phyloP scores from a whole-genome alignment of 2,888 invertebrate species.

The Abscondita cerata region DNA sequence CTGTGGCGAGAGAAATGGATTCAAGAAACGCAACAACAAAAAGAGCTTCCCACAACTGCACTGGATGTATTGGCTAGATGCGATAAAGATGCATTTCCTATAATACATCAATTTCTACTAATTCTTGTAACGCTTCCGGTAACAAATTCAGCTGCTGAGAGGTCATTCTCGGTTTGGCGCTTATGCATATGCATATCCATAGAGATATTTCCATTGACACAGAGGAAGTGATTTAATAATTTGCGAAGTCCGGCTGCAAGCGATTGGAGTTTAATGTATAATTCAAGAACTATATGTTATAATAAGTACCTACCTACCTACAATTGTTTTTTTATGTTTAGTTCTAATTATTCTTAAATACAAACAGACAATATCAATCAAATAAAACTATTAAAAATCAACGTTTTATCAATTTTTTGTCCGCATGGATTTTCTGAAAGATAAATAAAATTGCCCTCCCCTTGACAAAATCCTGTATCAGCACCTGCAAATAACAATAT shows the following conservation, averaged over 20 bases:
- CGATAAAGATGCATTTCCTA: not conserved
- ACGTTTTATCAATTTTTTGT: no score
- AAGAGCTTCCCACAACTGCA: not conserved
- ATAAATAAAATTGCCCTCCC: no score
- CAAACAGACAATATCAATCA: no score
- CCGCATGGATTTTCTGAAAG: no score
- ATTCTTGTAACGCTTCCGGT: not conserved
- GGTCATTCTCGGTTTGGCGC: not conserved
- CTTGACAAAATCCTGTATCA: no score
- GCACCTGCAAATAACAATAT: no score
- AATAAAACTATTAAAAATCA: no score
- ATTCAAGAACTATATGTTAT: not conserved
- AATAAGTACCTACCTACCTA: not conserved
- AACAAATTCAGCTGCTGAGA: no score
- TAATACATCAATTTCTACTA: not conserved
- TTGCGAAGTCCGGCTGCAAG: not conserved
- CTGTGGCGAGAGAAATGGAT: not conserved
- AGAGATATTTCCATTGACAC: not conserved
- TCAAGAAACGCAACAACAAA: not conserved
- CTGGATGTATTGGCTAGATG: not conserved
- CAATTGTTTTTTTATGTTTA: no score
- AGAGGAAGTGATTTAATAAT: not conserved
- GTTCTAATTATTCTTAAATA: no score
- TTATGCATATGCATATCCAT: not conserved
- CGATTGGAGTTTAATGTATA: not conserved